A percentile compares a stretch with the other conserved stretches of the same genome.
phyloP scores from a whole-genome alignment of 2,888 invertebrate genomes.

The Epinotia demarniana region DNA sequence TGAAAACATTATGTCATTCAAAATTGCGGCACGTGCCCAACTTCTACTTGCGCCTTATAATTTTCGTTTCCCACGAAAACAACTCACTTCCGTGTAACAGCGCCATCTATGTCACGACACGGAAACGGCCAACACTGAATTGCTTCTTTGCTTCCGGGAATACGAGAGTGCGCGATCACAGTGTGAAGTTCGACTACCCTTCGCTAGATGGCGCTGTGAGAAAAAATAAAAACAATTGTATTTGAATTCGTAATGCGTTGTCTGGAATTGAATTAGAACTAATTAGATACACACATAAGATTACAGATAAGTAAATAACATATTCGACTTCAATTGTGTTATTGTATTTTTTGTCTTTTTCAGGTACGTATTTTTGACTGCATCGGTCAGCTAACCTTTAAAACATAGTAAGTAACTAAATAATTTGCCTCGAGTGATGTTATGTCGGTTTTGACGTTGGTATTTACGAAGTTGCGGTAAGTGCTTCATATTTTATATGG shows the following conservation, averaged over 20 bases:
- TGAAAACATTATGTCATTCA: slow-evolving; percentile 22
- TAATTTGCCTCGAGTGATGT: too few species aligned
- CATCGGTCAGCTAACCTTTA: background rate
- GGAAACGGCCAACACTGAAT: background rate
- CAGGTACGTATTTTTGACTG: slow-evolving; percentile 34
- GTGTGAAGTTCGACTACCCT: slow-evolving; percentile 19
- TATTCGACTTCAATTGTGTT: background rate
- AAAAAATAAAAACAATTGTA: background rate
- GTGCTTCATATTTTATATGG: too few species aligned
- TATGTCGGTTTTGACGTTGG: too few species aligned
- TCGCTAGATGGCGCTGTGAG: slow-evolving; percentile 40
- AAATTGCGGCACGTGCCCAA: slow-evolving; percentile 20
- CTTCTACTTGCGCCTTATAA: background rate
- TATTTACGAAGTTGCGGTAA: too few species aligned
- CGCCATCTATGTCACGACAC: slow-evolving; percentile 24
- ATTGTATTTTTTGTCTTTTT: slow-evolving; percentile 9
- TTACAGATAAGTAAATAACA: background rate
- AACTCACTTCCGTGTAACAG: background rate
- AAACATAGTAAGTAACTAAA: background rate
- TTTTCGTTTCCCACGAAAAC: background rate
- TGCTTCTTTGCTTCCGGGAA: slow-evolving; percentile 26
- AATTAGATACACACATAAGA: too few species aligned
- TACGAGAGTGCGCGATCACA: background rate
- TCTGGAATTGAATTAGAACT: too few species aligned
- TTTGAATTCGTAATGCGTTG: too few species aligned